Conservation (phyloP, 2,113 vertebrate species). For the Podocnemis expansa region DNA sequence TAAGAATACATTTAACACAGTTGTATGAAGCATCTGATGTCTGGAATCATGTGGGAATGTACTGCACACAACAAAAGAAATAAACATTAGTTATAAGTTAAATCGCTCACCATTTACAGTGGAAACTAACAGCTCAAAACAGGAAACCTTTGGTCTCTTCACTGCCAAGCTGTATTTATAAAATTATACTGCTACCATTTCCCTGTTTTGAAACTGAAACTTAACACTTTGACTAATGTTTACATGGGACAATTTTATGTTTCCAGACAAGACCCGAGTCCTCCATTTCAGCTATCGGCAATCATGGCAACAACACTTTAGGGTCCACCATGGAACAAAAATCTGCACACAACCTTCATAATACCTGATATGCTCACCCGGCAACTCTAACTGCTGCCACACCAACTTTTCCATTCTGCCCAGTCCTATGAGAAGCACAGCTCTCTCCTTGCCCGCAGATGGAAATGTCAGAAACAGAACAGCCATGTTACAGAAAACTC, state of each 20-base stretch:
- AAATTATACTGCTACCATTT: neutral
- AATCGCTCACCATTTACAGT: neutral
- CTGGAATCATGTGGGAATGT: neutral
- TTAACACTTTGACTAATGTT: neutral
- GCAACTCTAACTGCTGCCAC: neutral
- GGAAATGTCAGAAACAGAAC: too few species aligned
- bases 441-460: too few species aligned
- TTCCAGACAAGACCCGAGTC: neutral
- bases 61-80: neutral
- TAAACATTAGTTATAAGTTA: slow-evolving; percentile 34
- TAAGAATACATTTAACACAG: neutral
- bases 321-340: rapidly evolving
- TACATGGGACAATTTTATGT: neutral
- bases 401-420: neutral
- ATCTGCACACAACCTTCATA: neutral
- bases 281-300: neutral
- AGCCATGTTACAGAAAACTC: neutral
- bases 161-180: slow-evolving; percentile 23
- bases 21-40: slow-evolving; percentile 3
- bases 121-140: slow-evolving; percentile 15
- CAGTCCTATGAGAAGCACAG: neutral
- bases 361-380: neutral
- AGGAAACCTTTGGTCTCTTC: slow-evolving; percentile 51
- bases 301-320: neutral
- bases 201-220: slow-evolving; percentile 18